phyloP scores from a whole-genome alignment of 2,888 invertebrate genomes.

The Mamestra brassicae region DNA sequence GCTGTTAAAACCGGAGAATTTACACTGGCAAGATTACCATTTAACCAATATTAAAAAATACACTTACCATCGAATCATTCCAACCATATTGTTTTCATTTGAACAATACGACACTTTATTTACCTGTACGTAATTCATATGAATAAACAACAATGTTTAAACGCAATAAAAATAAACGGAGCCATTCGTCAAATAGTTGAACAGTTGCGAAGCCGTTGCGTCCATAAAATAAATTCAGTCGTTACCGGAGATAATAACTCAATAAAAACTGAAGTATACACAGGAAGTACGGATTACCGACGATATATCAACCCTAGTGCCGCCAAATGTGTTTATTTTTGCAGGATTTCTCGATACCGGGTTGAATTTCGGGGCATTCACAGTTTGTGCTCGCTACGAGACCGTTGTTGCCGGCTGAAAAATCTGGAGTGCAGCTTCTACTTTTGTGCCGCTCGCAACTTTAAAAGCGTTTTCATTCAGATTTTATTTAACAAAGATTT shows the following conservation, averaged over 20 bases:
- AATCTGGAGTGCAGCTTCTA: not conserved
- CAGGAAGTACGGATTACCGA: conserved; percentile 57
- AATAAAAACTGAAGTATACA: conserved; percentile 64
- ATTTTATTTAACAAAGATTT: not conserved
- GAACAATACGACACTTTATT: conserved; percentile 41
- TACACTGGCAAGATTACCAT: not conserved
- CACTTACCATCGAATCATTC: conserved; percentile 23
- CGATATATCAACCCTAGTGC: conserved; percentile 51
- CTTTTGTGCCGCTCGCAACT: conserved; percentile 11
- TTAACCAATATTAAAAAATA: conserved; percentile 17
- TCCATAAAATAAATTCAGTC: conserved; percentile 70
- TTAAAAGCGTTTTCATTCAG: not conserved
- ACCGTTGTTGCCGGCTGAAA: not conserved
- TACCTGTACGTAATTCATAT: conserved; percentile 48
- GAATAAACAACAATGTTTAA: conserved; percentile 54
- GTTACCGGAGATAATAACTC: conserved; percentile 70
- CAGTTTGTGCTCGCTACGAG: conserved; percentile 4
- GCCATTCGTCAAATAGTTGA: conserved; percentile 67
- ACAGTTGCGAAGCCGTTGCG: conserved; percentile 60
- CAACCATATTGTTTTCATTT: conserved; percentile 26
- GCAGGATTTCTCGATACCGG: conserved; percentile 13
- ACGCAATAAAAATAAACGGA: conserved; percentile 62
- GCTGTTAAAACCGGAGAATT: conserved; percentile 1
- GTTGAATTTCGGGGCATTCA: conserved; percentile 20
- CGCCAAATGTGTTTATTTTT: conserved; percentile 40